phyloP scores from a whole-genome alignment of 2,797 vertebrate genomes.

The Acipenser transmontanus region DNA sequence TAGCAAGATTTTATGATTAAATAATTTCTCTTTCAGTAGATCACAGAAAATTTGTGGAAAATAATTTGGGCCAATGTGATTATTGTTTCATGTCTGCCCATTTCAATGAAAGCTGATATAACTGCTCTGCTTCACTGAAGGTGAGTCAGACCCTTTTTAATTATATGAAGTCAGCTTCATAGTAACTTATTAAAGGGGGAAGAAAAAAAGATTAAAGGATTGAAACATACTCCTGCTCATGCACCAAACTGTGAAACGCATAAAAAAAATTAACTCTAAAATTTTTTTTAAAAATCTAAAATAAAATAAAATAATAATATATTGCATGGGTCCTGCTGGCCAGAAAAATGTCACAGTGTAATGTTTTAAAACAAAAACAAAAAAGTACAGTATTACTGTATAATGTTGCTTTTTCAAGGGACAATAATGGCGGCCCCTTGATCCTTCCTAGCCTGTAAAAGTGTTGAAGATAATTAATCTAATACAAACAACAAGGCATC shows the following conservation, averaged over 20 bases:
- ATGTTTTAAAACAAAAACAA: no score
- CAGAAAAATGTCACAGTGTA: no score
- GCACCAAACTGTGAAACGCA: not conserved
- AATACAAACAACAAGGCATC: no score
- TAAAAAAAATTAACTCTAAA: not conserved
- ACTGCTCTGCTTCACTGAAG: not conserved
- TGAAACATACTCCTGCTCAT: not conserved
- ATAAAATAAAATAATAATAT: not conserved
- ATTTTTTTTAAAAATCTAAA: no score
- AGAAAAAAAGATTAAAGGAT: not conserved
- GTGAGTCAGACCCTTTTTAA: conserved; percentile 9
- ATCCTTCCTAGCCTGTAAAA: no score
- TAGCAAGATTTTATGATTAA: conserved; percentile 10
- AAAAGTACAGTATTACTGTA: no score
- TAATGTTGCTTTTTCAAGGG: no score
- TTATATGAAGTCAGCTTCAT: not conserved
- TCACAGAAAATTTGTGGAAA: conserved; percentile 7
- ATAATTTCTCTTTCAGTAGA: conserved; percentile 13
- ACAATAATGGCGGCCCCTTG: no score
- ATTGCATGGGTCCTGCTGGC: no score
- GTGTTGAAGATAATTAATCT: no score
- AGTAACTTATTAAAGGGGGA: not conserved
- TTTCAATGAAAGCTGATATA: not conserved
- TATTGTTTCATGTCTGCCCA: not conserved
- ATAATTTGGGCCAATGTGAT: not conserved